Conservation (phyloP, 1,140 invertebrate genomes). For the Drosophila seguyi region DNA sequence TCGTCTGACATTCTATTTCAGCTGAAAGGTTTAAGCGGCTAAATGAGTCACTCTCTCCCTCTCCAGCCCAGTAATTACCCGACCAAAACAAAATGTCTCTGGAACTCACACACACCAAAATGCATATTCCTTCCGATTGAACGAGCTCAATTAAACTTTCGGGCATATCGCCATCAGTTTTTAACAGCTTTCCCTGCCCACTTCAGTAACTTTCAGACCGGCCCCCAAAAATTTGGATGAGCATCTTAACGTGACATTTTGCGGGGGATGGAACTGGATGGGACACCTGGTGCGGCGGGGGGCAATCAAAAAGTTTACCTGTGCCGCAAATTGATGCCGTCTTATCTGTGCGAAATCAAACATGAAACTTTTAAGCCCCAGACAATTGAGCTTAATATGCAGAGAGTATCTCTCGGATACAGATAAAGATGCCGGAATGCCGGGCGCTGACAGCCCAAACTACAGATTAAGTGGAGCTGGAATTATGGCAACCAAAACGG, state of each 20-base stretch:
- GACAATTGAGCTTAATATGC: slow-evolving; percentile 79
- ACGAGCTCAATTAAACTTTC: slow-evolving; percentile 55
- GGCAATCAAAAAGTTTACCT: slow-evolving; percentile 80
- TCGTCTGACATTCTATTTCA: no score
- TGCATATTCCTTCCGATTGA: slow-evolving; percentile 43
- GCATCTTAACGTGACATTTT: slow-evolving; percentile 73
- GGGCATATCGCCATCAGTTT: slow-evolving; percentile 55
- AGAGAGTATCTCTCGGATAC: slow-evolving; percentile 31
- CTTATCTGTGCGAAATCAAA: slow-evolving; percentile 79
- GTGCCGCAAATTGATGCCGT: slow-evolving; percentile 70
- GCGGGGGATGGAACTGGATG: not conserved
- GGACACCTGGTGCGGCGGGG: slow-evolving; percentile 11
- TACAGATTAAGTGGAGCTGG: slow-evolving; percentile 45
- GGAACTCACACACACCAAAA: not conserved
- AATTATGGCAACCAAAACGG: slow-evolving; percentile 47
- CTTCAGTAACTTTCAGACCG: slow-evolving; percentile 23
- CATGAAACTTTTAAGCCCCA: slow-evolving; percentile 78
- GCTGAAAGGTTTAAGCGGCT: not conserved
- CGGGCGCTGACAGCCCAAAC: slow-evolving; percentile 27
- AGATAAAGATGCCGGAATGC: slow-evolving; percentile 1
- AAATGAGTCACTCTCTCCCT: not conserved
- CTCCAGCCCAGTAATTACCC: not conserved
- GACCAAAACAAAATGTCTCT: slow-evolving; percentile 15
- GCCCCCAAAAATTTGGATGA: slow-evolving; percentile 34
- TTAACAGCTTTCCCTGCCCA: slow-evolving; percentile 46